Conservation (phyloP, 2,888 invertebrate species). For the Agonopterix heracliana region DNA sequence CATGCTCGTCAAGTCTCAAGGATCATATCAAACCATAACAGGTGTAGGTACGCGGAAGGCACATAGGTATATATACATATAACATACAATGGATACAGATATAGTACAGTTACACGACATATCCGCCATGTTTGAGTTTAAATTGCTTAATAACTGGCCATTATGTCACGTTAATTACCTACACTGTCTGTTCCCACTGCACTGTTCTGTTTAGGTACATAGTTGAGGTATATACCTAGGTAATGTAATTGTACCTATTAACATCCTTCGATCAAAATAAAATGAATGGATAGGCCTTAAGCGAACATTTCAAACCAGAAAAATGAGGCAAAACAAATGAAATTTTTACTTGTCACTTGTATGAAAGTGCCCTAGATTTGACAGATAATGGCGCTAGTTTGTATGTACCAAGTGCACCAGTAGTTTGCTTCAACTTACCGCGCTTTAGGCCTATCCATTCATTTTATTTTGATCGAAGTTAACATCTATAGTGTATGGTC, state of each 20-base stretch:
- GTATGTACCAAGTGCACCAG: too few relatives aligned
- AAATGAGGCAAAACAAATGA: too few relatives aligned
- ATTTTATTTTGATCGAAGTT: too few relatives aligned
- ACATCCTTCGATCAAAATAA: too few relatives aligned
- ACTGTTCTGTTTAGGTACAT: slow-evolving; percentile 3
- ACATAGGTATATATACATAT: not conserved
- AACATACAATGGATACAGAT: not conserved
- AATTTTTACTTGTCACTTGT: too few relatives aligned
- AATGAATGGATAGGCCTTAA: too few relatives aligned
- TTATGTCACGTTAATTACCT: slow-evolving; percentile 63
- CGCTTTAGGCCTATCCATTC: too few relatives aligned
- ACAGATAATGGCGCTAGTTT: too few relatives aligned
- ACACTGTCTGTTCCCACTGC: slow-evolving; percentile 28
- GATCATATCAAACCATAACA: not conserved
- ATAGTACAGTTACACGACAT: slow-evolving; percentile 33
- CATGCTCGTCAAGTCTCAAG: not conserved
- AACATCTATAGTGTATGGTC: not conserved
- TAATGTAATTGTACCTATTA: slow-evolving; percentile 3
- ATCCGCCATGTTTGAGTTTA: slow-evolving; percentile 47
- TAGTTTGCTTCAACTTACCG: too few relatives aligned
- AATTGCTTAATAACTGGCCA: slow-evolving; percentile 64
- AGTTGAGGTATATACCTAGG: not conserved
- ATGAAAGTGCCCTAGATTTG: too few relatives aligned
- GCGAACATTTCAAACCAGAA: too few relatives aligned
- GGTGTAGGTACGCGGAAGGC: not conserved